Evolutionary conservation across 1,140 invertebrate genomes (phyloP), one percentile per base, ranked within the genome.

Genomic region (Eupeodes corollae): DNA sequence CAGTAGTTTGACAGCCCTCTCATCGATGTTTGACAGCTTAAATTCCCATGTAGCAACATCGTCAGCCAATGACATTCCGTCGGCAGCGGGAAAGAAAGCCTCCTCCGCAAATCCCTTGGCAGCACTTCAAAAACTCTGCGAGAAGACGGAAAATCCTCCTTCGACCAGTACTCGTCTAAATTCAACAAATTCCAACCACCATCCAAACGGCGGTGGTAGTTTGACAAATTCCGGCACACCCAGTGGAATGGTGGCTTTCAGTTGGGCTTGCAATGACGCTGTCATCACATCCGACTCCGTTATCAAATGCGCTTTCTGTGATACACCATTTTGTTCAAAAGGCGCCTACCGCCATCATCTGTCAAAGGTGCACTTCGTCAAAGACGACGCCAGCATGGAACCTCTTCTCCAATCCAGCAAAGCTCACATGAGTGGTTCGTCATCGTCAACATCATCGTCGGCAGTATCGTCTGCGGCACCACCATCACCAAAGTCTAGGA

Each of bases 311-410:
- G 88, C 91, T 15, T 90, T 94, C 56, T 98, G 93, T 74, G 92
- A 95, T 70, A 92, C 91, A 14, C 88, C 89, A 10, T 96, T 97
- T 67, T 89, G 92, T 45, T 95, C 92, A 2, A 96, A 96, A 70
- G 92, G 92, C 30, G 91, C 92, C 2, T 98, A 96, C 70, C 80
- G 93, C 55, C 92, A 96, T 70, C 93, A 98, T 61, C 71, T 97
- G 48, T 93, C 91, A 43, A 94, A 96, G 64, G 93, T 94, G 83
- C 92, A 97, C 70, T 91, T 96, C 59, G 88, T 95, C 21, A 96
- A 95, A 67, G 91, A 95, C 56, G 87, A 86, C 11, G 83, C 86
- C 15, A 58, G 79, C 84, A 51, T 83, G 83, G 5, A 85, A 83
- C 56, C 21, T 26, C 8, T 26, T 5, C 21, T 26, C 21, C 21